phyloP scores from a whole-genome alignment of 2,797 vertebrate genomes.

The Limosa lapponica region DNA sequence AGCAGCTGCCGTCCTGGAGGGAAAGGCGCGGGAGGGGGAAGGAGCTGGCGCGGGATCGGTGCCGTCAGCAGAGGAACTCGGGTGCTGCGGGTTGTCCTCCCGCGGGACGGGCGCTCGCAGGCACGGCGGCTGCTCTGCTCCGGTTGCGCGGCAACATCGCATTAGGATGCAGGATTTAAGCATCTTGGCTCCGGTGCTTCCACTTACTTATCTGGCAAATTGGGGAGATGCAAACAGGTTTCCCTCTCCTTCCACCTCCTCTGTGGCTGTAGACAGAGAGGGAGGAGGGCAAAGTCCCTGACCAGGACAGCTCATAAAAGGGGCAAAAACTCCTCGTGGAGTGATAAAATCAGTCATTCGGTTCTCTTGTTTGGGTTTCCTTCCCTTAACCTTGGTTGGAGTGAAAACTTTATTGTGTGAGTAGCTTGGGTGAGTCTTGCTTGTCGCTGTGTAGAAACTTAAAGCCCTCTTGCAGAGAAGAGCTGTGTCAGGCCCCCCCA shows the following conservation, averaged over 20 bases:
- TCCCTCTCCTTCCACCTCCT: neutral
- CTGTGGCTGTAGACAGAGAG: neutral
- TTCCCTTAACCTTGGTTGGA: neutral
- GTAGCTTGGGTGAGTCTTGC: neutral
- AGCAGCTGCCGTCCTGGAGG: conserved; percentile 2
- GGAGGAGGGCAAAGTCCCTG: neutral
- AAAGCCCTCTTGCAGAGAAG: neutral
- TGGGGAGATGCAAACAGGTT: neutral
- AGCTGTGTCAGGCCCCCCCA: neutral
- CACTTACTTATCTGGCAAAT: neutral
- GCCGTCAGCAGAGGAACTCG: neutral
- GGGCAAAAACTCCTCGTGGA: neutral
- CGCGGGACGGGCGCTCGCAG: rapidly evolving
- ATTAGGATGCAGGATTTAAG: neutral
- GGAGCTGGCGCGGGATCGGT: neutral
- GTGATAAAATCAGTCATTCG: neutral
- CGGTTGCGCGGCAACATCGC: neutral
- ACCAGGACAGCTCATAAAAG: neutral
- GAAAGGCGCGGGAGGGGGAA: neutral
- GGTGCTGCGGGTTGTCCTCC: neutral
- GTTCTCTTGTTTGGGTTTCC: neutral
- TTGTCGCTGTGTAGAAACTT: neutral
- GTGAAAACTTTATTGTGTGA: neutral
- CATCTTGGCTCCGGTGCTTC: neutral
- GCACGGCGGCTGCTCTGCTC: neutral